Conservation (phyloP, 2,113 vertebrate species). For the Sylvilagus bachmani region DNA sequence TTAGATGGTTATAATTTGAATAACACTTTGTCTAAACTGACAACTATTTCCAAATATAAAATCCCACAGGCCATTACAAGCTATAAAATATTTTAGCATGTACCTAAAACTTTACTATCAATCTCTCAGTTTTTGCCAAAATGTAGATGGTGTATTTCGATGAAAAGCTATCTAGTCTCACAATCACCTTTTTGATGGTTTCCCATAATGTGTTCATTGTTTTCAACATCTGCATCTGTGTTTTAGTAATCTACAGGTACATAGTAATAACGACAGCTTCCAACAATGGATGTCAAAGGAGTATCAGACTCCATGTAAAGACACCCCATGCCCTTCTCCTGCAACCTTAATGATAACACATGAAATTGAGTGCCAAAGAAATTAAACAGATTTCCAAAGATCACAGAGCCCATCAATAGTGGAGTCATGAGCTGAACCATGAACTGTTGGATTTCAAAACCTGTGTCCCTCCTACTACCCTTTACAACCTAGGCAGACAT, state of each 20-base stretch:
- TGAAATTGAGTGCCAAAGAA: neutral
- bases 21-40: neutral
- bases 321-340: neutral
- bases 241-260: neutral
- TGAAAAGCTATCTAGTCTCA: neutral
- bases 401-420: neutral
- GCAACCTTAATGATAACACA: neutral
- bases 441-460: neutral
- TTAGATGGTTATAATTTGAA: constrained; percentile 50
- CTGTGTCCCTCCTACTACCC: neutral
- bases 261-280: neutral
- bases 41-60: constrained; percentile 44
- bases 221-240: neutral
- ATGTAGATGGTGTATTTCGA: neutral
- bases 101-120: constrained; percentile 48
- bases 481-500: neutral
- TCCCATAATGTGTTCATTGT: neutral
- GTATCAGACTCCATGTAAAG: neutral
- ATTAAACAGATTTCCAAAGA: neutral
- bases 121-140: neutral
- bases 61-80: neutral
- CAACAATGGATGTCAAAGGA: neutral
- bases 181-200: neutral
- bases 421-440: neutral
- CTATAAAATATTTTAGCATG: neutral